Evolutionary conservation across 2,888 invertebrate species (phyloP).

Genomic region (Automeris io): DNA sequence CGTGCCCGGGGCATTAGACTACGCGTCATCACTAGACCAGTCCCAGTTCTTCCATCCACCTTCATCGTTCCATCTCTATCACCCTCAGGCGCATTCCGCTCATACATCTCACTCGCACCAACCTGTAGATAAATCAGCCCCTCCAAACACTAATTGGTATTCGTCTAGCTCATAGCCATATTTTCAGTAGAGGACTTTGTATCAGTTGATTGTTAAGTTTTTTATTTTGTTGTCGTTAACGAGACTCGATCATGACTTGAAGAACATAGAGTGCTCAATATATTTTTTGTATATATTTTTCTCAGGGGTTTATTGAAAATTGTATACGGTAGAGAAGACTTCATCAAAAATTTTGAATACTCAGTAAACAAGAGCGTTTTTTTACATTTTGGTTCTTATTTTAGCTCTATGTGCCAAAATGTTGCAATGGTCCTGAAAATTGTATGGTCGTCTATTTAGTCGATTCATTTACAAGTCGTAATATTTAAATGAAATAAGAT

Average conservation of each 20-base stretch:
- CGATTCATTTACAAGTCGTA: no score
- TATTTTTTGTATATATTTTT: constrained; percentile 9
- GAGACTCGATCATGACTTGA: constrained; percentile 6
- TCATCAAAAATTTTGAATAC: constrained; percentile 37
- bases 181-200: constrained; percentile 21
- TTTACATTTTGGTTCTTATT: constrained; percentile 5
- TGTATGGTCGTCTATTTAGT: no score
- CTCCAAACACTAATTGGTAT: constrained; percentile 86
- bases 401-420: constrained; percentile 10
- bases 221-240: constrained; percentile 20
- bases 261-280: constrained; percentile 5
- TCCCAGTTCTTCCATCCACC: constrained; percentile 89
- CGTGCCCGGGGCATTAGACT: constrained; percentile 80
- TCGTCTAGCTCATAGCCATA: constrained; percentile 84
- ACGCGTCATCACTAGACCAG: constrained; percentile 84
- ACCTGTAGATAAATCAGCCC: constrained; percentile 78
- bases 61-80: constrained; percentile 93
- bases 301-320: constrained; percentile 25
- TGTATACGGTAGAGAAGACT: constrained; percentile 56
- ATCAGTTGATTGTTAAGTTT: constrained; percentile 29
- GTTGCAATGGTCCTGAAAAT: no score
- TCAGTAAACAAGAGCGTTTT: constrained; percentile 26
- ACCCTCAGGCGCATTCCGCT: constrained; percentile 77
- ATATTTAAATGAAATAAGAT: no score
- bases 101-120: constrained; percentile 66